Percentiles rank a stretch among this genome's conserved stretches.
Conservation (phyloP, 2,888 invertebrate genomes). For the Schizaphis graminum region DNA sequence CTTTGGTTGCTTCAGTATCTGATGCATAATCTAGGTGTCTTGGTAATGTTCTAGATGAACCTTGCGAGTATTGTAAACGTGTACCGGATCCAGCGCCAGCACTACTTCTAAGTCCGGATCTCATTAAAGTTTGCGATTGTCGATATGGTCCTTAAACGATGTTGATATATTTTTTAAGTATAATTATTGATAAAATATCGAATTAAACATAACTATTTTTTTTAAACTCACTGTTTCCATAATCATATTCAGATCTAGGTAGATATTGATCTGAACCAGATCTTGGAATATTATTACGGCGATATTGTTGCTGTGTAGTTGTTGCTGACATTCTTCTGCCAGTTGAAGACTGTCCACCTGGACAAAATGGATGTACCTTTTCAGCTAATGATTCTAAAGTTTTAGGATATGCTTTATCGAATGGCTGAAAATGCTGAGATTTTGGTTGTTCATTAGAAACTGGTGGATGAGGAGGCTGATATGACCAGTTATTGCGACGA, state of each 20-base stretch:
- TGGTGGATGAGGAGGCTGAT: constrained; percentile 85
- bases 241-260: constrained; percentile 84
- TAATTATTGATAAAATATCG: no score
- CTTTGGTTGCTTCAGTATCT: constrained; percentile 89
- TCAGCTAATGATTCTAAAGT: constrained; percentile 92
- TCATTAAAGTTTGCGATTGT: constrained; percentile 79
- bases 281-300: constrained; percentile 76
- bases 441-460: constrained; percentile 94
- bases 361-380: constrained; percentile 87
- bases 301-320: constrained; percentile 67
- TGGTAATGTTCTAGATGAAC: constrained; percentile 74
- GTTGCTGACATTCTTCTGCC: constrained; percentile 79
- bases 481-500: constrained; percentile 72
- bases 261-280: constrained; percentile 94
- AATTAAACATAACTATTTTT: neutral
- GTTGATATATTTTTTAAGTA: neutral
- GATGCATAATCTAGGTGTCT: constrained; percentile 92
- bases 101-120: constrained; percentile 67
- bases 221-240: constrained; percentile 67
- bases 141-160: constrained; percentile 73
- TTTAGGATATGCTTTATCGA: constrained; percentile 88
- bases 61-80: constrained; percentile 55
- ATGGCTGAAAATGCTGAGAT: constrained; percentile 86
- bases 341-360: constrained; percentile 71
- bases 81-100: constrained; percentile 60